Evolutionary conservation across 2,888 invertebrate genomes (phyloP), one percentile per base, ranked within the genome.

Genomic region (Volucella bombylans): DNA sequence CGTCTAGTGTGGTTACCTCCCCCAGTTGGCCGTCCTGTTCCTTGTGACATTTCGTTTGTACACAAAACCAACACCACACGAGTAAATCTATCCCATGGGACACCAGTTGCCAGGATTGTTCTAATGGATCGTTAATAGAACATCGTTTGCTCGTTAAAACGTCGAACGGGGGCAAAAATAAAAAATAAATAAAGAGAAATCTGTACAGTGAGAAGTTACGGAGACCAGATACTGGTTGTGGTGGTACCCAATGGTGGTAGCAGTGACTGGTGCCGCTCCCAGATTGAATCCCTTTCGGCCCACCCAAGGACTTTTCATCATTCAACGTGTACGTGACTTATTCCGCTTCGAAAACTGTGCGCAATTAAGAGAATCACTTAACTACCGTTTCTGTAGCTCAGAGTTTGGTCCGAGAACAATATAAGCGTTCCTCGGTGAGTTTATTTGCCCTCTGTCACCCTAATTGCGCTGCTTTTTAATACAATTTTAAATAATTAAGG

Each of bases 301-400:
- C 49, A 4, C 47, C 14, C 41, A 31, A 43, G 61, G 47, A 57
- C 55, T 65, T 73, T 18, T 12, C 72, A 73, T 61, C 67, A 65
- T 15, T 67, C 59, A 45, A 39, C 18, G 45, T 80, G 79, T 80
- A 80, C 80, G 80, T 80, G 80, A 80, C 80, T 80, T 80, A 80
- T 80, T 73, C 80, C 80, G 72, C 67, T 80, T 79, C 72, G 61
- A 65, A 52, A 80, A 73, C 54, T 62, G 67, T 59, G 39, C 64
- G 80, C 80, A 80, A 80, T 80, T 80, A 80, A 80, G 39, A 55
- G 61, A 73, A 73, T 80, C 80, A 80, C 73, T 79, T 80, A 80
- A 59, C 67, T 68, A 65, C 72, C 52, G 47, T 50, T 72, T 67
- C 59, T 61, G 47, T 68, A 45, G 18, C 52, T 49, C 38, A 57